Base-by-base conservation (phyloP, 2,888 invertebrate species). In the Athalia cordata region DNA sequence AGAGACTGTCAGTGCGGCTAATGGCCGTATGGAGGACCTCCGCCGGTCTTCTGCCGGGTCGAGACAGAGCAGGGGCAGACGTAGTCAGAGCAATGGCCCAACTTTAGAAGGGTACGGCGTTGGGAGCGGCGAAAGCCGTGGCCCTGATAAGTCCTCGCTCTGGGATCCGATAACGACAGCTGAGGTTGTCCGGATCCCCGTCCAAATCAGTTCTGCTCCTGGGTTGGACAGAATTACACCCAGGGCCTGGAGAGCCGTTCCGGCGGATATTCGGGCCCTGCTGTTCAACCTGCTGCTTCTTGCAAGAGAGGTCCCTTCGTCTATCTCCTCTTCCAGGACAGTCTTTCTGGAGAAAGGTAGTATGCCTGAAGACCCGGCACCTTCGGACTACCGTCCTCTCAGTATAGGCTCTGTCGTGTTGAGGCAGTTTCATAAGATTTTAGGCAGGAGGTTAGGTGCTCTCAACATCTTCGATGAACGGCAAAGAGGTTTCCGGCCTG, bases 401-500 rank as follows among this genome's bases (percentile, higher is more conserved):
- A 82, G 83, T 5, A 80, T 84, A 0, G 57, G 81, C 0, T 82
- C 83, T 77, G n/a, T n/a, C n/a, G n/a, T n/a, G n/a, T n/a, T n/a
- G n/a, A n/a, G n/a, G n/a, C n/a, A n/a, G n/a, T n/a, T 79, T 29
- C 82, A 83, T 11, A 82, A 81, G 8, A 52, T 84, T 1, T 45
- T 82, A 8, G 82, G 83, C 0, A 79, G 43, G 0, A 15, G 84
- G 0, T 1, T 84, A n/a, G n/a, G n/a, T 0, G 5, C 49, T 4
- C 7, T 6, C 0, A 0, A 3, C 0, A 7, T 82, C 0, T 83
- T 77, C 15, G 81, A 86, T 13, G 7, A 13, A 0, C 64, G 80
- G 5, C 85, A 85, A 13, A 70, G 67, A 5, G 85, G 81, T 0
- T 85, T 85, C 15, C 29, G 50, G 0, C 67, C 81, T 0, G 49